Conservation (phyloP, 2,797 vertebrate species). For the Catharus ustulatus region DNA sequence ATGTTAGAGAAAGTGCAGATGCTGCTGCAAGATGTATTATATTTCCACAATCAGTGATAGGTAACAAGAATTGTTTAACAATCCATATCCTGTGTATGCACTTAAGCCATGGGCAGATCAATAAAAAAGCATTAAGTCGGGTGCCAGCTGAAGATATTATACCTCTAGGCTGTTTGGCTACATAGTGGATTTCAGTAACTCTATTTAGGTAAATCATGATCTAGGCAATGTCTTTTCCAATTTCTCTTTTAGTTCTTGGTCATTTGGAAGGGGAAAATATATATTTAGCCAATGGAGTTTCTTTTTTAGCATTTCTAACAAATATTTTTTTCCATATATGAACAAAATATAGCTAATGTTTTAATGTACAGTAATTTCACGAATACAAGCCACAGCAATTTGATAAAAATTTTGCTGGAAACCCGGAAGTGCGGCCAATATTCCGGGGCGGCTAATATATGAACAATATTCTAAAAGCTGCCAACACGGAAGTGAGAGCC, state of each 20-base stretch:
- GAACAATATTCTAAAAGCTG: no score
- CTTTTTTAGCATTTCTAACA: not conserved
- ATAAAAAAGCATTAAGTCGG: conserved; percentile 36
- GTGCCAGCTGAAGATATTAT: conserved; percentile 27
- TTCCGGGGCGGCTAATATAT: no score
- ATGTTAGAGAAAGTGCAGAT: conserved; percentile 8
- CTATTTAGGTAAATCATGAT: conserved; percentile 33
- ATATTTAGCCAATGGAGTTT: not conserved
- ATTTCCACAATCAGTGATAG: conserved; percentile 27
- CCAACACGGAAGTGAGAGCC: no score
- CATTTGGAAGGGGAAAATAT: not conserved
- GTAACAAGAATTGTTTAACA: conserved; percentile 14
- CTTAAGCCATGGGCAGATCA: conserved; percentile 35
- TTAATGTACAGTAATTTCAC: no score
- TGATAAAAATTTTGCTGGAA: no score
- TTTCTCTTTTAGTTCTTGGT: not conserved
- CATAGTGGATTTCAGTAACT: not conserved
- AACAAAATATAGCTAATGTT: not conserved
- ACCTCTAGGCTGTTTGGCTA: conserved; percentile 23
- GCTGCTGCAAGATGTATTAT: conserved; percentile 18
- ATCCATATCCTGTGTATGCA: conserved; percentile 10
- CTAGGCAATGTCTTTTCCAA: not conserved
- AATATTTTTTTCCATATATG: not conserved
- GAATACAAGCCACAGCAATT: no score
- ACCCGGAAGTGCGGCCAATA: no score